These are phyloP conservation scores for Pluvianellus socialis DNA, from an alignment of 2,113 vertebrate species.

Conservation along the genomic window DNA sequence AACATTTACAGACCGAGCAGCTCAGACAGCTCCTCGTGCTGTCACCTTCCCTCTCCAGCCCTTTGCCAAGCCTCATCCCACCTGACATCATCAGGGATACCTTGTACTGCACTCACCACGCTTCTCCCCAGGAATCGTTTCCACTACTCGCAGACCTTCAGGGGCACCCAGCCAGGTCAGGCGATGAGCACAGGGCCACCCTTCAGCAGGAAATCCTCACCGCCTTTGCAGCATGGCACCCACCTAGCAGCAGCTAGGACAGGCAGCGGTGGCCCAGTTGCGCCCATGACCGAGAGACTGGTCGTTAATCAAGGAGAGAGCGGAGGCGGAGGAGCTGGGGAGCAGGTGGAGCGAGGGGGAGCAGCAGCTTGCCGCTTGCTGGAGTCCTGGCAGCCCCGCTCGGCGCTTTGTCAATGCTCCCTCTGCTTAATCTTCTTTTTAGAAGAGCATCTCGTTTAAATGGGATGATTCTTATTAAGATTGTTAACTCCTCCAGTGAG, in stretches of 20 bases:
- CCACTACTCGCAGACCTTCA: not conserved
- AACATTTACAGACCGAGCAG: not conserved
- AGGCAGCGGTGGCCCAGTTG: not conserved
- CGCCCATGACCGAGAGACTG: not conserved
- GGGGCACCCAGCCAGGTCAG: not conserved
- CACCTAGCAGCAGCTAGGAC: not conserved
- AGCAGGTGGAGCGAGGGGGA: slow-evolving; percentile 18
- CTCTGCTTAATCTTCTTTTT: slow-evolving; percentile 42
- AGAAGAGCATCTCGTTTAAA: slow-evolving; percentile 63
- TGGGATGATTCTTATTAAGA: slow-evolving; percentile 69
- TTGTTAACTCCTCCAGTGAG: slow-evolving; percentile 65
- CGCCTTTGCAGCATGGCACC: not conserved
- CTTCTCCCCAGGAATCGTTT: not conserved
- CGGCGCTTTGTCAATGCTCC: not conserved
- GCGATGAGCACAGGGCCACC: not conserved
- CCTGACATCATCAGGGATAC: not conserved
- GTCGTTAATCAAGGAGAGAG: not conserved
- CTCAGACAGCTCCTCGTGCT: not conserved
- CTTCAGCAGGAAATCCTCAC: not conserved
- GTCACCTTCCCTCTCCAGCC: not conserved
- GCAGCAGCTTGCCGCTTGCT: slow-evolving; percentile 40
- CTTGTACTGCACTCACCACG: accelerated
- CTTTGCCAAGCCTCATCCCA: not conserved
- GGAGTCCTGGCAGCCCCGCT: not conserved
- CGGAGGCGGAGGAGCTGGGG: not conserved